A percentile compares a stretch with the other conserved stretches of the same genome.
Conservation (phyloP, 1,140 invertebrate genomes). For the Orius insidiosus region DNA sequence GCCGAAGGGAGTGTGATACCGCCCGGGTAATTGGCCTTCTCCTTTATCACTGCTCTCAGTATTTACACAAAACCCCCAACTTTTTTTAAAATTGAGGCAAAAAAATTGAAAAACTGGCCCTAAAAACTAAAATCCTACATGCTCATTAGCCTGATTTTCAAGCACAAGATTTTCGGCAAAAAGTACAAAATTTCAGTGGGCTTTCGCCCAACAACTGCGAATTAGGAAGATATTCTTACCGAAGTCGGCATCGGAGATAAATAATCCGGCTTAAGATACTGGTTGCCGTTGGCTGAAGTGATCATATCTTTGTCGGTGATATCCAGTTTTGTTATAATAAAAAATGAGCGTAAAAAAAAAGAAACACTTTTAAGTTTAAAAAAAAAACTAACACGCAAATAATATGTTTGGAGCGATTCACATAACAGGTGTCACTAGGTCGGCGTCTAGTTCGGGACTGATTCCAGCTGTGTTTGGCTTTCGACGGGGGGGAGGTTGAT, state of each 20-base stretch:
- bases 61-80: too few species aligned
- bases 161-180: too few species aligned
- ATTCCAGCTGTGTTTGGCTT: conserved; percentile 8
- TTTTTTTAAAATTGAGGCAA: background rate
- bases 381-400: background rate
- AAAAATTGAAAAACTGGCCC: too few species aligned
- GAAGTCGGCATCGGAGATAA: conserved; percentile 73
- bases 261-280: conserved; percentile 82
- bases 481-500: background rate
- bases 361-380: background rate
- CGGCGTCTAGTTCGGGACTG: background rate
- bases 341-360: background rate
- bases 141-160: too few species aligned
- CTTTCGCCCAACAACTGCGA: too few species aligned
- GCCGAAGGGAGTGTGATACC: too few species aligned
- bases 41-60: too few species aligned
- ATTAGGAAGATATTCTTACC: conserved; percentile 43
- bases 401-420: background rate
- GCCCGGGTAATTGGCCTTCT: too few species aligned
- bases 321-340: conserved; percentile 2
- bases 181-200: too few species aligned
- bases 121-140: too few species aligned
- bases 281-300: conserved; percentile 34
- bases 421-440: conserved; percentile 8
- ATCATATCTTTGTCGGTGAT: conserved; percentile 18